Base-by-base conservation (phyloP, 2,888 invertebrate genomes). In the Lasioglossum oenotherae region DNA sequence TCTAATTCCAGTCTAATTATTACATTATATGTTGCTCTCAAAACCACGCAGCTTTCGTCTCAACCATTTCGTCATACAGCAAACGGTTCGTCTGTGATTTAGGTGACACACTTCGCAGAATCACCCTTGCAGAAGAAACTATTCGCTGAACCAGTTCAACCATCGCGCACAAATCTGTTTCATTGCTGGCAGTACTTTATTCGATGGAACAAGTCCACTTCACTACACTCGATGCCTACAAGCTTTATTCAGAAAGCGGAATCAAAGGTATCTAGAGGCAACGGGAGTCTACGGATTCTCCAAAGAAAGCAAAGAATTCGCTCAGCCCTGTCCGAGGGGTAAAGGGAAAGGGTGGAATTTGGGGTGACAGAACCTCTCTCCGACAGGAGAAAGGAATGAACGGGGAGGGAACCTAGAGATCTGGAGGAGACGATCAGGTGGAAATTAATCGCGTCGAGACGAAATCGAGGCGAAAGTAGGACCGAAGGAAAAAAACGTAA, bases 401-500 rank as follows among this genome's bases (percentile, higher is more conserved):
- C n/a, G 31, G n/a, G 74, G 31, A 78, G 23, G 53, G 23, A 10
- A 23, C 2, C 8, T 23, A 53, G 53, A 53, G 23, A 53, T 53
- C 46, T 72, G 81, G 71, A 72, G 16, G 67, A 19, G 79, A 87
- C 85, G 82, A 87, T 84, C 84, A 79, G 80, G 84, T 87, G 84
- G 87, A 82, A 88, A 88, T 82, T 84, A 86, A 82, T 87, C 82
- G 86, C 44, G 44, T 31, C 8, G 74, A 49, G 57, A 67, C 57
- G 73, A 74, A 81, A 64, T 69, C 53, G 78, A 38, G 80, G 44
- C 73, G 44, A 27, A 64, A 35, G 44, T 73, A 60, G 46, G 67
- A 77, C 46, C 71, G 60, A 57, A 8, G 38, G 78, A 79, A 90
- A 89, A 90, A 90, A 90, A 92, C 87, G 92, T 90, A 92, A 92